Conservation (phyloP, 2,888 invertebrate species). For the Ormyrus pomaceus region DNA sequence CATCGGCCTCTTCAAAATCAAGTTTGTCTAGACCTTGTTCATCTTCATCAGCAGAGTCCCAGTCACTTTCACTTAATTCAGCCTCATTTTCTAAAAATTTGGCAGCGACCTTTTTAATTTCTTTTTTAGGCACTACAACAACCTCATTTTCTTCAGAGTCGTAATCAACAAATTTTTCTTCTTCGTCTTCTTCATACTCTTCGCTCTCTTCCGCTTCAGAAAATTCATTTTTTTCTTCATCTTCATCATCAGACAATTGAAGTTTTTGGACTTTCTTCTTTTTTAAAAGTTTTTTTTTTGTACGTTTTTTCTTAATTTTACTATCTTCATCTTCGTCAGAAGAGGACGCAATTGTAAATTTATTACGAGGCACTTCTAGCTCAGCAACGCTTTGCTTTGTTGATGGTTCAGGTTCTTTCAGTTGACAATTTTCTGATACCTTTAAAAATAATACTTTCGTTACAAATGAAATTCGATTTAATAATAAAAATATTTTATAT, state of each 20-base stretch:
- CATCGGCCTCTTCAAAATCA: conserved; percentile 90
- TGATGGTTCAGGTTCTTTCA: no score
- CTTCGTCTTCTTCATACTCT: conserved; percentile 62
- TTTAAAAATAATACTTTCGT: conserved; percentile 54
- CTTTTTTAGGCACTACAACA: conserved; percentile 76
- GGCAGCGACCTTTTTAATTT: conserved; percentile 77
- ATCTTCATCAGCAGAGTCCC: conserved; percentile 93
- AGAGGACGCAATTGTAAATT: conserved; percentile 61
- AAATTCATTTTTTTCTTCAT: conserved; percentile 54
- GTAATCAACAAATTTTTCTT: conserved; percentile 81
- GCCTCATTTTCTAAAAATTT: conserved; percentile 94
- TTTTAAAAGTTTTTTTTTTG: conserved; percentile 54
- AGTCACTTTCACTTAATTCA: conserved; percentile 93
- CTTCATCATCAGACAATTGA: conserved; percentile 69
- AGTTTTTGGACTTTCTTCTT: conserved; percentile 63
- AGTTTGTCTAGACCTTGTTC: conserved; percentile 87
- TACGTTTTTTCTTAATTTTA: conserved; percentile 60
- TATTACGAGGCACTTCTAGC: no score
- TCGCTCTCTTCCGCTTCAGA: conserved; percentile 71
- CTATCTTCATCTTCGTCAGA: conserved; percentile 72
- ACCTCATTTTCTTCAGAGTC: conserved; percentile 92
- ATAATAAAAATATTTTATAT: conserved; percentile 3
- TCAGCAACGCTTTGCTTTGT: no score
- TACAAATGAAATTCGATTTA: neutral
- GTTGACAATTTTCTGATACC: no score